A percentile compares a stretch with the other conserved stretches of the same genome.
Conservation (phyloP, 92 coral and sea anemone species). For the Zoanthus sociatus region DNA sequence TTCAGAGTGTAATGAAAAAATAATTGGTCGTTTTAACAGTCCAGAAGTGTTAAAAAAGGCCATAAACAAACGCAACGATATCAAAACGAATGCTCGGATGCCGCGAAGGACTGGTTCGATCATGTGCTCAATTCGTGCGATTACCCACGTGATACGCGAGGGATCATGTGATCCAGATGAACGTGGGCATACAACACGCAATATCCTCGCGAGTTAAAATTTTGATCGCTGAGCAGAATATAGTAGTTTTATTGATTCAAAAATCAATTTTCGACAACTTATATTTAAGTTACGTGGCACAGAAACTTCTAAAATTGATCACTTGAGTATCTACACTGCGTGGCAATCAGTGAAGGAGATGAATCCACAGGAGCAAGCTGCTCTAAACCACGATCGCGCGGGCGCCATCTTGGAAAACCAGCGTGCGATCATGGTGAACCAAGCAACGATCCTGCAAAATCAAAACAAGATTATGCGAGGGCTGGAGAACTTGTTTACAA, state of each 20-base stretch:
- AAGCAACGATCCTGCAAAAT: conserved; percentile 90
- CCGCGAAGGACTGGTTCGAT: conserved; percentile 51
- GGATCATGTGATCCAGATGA: conserved; percentile 40
- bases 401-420: conserved; percentile 99
- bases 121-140: conserved; percentile 51
- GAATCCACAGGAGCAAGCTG: conserved; percentile 75
- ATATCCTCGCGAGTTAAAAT: conserved; percentile 39
- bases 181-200: conserved; percentile 52
- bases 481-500: conserved; percentile 76
- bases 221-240: conserved; percentile 18
- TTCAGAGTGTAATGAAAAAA: too few relatives aligned
- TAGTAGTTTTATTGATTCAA: background rate
- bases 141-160: conserved; percentile 64
- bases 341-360: conserved; percentile 48
- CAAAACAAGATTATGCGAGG: conserved; percentile 94
- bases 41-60: too few relatives aligned
- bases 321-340: conserved; percentile 4
- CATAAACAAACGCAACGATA: too few relatives aligned
- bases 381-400: conserved; percentile 84
- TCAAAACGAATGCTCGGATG: background rate
- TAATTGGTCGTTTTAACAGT: too few relatives aligned
- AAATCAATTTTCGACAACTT: background rate
- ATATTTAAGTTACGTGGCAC: background rate
- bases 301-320: conserved; percentile 40
- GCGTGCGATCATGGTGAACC: conserved; percentile 97